phyloP scores from a whole-genome alignment of 2,797 vertebrate species.

The Propithecus perrieri region DNA sequence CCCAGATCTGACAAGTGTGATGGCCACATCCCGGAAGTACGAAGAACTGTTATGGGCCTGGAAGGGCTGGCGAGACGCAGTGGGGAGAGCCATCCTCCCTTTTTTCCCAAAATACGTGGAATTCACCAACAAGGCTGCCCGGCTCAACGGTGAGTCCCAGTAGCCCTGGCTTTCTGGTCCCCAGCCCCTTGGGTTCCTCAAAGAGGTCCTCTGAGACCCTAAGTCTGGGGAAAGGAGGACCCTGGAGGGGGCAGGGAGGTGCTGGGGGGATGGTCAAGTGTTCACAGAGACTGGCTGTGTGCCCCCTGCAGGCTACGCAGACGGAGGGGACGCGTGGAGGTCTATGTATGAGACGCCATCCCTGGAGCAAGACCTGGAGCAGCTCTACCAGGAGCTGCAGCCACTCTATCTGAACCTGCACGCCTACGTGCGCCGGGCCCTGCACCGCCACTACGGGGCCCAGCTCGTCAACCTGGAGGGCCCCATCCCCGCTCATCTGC shows the following conservation, averaged over 20 bases:
- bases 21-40: constrained; percentile 94
- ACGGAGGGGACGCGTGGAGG: constrained; percentile 95
- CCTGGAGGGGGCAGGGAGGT: not conserved
- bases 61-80: constrained; percentile 94
- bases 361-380: constrained; percentile 94
- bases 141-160: constrained; percentile 90
- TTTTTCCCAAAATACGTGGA: constrained; percentile 92
- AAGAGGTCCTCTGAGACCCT: not conserved
- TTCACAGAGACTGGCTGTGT: not conserved
- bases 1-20: constrained; percentile 91
- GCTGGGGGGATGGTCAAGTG: not conserved
- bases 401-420: constrained; percentile 96
- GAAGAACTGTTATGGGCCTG: constrained; percentile 93
- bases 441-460: constrained; percentile 92
- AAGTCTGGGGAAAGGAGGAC: not conserved
- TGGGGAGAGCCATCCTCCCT: constrained; percentile 90
- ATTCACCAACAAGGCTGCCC: constrained; percentile 94
- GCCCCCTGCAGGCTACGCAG: constrained; percentile 87
- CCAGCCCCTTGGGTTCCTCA: not conserved
- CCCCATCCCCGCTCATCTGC: constrained; percentile 97
- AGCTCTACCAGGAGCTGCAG: constrained; percentile 92
- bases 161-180: fast-evolving
- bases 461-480: constrained; percentile 91
- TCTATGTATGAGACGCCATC: constrained; percentile 93
- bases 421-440: constrained; percentile 93